Evolutionary conservation across 2,797 vertebrate genomes (phyloP).

Genomic region (Danio albolineatus): DNA sequence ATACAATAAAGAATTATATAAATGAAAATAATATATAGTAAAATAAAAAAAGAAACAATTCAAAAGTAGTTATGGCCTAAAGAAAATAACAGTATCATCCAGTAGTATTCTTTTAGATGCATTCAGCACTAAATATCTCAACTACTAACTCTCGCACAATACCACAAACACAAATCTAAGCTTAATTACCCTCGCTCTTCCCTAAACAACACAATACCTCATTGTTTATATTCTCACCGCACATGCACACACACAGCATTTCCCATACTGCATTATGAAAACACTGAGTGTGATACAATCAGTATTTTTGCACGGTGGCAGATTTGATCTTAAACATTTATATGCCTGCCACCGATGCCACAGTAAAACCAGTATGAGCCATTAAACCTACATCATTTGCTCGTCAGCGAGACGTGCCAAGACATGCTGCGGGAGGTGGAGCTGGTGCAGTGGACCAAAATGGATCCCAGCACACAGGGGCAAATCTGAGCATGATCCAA

Average conservation of each 20-base stretch:
- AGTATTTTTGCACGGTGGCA: conserved; percentile 3
- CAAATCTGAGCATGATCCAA: conserved; percentile 44
- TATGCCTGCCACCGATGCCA: conserved; percentile 5
- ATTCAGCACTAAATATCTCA: neutral
- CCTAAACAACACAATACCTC: neutral
- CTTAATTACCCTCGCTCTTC: neutral
- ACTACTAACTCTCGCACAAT: neutral
- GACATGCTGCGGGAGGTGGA: conserved; percentile 20
- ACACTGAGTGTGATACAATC: conserved; percentile 1
- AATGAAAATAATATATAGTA: too few species aligned
- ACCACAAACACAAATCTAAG: neutral
- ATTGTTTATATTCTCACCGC: conserved; percentile 3
- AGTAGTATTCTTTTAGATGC: neutral
- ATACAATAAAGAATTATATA: too few species aligned
- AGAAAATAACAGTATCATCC: neutral
- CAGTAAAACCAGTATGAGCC: conserved; percentile 24
- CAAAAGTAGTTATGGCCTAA: neutral
- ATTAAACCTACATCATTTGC: conserved; percentile 40
- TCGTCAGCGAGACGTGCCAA: conserved; percentile 32
- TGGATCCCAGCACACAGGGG: conserved; percentile 50
- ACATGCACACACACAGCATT: neutral
- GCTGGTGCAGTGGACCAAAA: conserved; percentile 42
- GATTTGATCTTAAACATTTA: conserved; percentile 40
- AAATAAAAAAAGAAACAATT: neutral
- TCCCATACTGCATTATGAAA: conserved; percentile 4